phyloP scores from a whole-genome alignment of 2,797 vertebrate genomes.

The Coregonus sp. region DNA sequence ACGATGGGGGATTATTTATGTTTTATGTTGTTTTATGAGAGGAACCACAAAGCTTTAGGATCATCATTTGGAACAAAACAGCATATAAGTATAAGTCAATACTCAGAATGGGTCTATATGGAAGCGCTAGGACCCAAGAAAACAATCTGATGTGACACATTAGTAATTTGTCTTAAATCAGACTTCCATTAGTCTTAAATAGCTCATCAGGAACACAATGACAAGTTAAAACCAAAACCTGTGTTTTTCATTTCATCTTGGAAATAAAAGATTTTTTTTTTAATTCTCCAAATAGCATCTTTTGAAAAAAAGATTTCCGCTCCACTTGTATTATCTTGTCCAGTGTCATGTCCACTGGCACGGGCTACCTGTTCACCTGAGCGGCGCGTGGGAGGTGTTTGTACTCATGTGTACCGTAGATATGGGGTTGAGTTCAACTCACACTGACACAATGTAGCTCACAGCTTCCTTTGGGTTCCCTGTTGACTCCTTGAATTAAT shows the following conservation, averaged over 20 bases:
- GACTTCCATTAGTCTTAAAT: too few relatives aligned
- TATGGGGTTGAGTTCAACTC: constrained; percentile 1
- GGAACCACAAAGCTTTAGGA: background rate
- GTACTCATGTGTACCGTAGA: background rate
- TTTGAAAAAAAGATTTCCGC: background rate
- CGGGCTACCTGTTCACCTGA: background rate
- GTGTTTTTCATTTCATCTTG: background rate
- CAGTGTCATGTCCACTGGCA: background rate
- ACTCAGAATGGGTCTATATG: background rate
- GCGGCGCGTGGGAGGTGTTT: constrained; percentile 1
- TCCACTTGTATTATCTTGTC: constrained; percentile 4
- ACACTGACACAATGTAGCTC: constrained; percentile 7
- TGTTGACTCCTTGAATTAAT: constrained; percentile 10
- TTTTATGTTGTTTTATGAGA: background rate
- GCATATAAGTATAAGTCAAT: background rate
- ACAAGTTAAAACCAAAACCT: background rate
- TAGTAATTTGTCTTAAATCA: background rate
- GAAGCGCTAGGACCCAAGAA: background rate
- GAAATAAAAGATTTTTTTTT: background rate
- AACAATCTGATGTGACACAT: background rate
- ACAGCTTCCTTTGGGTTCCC: background rate
- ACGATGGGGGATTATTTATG: background rate
- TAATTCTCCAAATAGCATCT: background rate
- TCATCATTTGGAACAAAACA: background rate
- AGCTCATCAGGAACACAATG: background rate